phyloP scores from a whole-genome alignment of 2,888 invertebrate species.

The Strigamia maritima region DNA sequence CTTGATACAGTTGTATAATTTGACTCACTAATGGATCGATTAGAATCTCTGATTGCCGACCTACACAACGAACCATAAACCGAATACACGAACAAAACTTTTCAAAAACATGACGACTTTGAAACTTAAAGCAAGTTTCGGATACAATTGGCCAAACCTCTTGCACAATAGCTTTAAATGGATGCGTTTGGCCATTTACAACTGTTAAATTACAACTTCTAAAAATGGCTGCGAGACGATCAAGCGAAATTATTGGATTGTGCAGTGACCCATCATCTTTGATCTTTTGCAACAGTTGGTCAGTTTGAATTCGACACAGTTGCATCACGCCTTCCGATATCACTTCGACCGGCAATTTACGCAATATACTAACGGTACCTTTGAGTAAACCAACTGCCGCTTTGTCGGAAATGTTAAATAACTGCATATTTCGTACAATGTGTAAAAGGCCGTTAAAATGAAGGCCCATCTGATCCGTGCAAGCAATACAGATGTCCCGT shows the following conservation, averaged over 20 bases:
- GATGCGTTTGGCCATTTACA: conserved; percentile 61
- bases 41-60: conserved; percentile 69
- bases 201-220: conserved; percentile 49
- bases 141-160: conserved; percentile 82
- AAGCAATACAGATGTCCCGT: conserved; percentile 79
- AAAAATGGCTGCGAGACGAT: conserved; percentile 84
- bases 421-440: conserved; percentile 70
- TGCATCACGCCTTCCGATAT: conserved; percentile 66
- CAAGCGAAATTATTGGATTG: conserved; percentile 81
- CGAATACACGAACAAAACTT: conserved; percentile 84
- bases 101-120: conserved; percentile 85
- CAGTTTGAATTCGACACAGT: conserved; percentile 72
- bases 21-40: conserved; percentile 77
- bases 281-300: conserved; percentile 57
- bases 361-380: conserved; percentile 64
- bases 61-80: conserved; percentile 82
- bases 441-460: conserved; percentile 71
- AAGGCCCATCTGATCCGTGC: conserved; percentile 69
- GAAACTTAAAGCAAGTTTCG: conserved; percentile 71
- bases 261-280: conserved; percentile 25
- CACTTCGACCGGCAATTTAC: conserved; percentile 46
- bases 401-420: conserved; percentile 68
- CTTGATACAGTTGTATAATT: conserved; percentile 69
- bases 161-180: conserved; percentile 60
- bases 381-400: conserved; percentile 72